phyloP scores from a whole-genome alignment of 2,113 vertebrate species.

The Verasper variegatus region DNA sequence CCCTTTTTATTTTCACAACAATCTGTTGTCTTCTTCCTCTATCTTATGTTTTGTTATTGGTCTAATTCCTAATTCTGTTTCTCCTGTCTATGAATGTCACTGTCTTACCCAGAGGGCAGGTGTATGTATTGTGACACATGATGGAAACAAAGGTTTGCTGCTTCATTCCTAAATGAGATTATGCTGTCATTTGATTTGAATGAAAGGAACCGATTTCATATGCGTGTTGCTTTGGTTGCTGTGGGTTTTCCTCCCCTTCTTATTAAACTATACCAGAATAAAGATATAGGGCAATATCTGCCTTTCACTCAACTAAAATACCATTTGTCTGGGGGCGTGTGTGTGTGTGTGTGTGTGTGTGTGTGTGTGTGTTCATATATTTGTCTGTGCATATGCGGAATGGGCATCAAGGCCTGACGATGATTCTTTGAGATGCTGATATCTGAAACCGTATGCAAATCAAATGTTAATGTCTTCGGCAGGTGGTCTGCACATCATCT shows the following conservation, averaged over 20 bases:
- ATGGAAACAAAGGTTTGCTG: slow-evolving; percentile 39
- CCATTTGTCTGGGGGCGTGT: background rate
- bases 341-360: background rate
- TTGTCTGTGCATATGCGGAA: background rate
- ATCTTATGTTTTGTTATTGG: slow-evolving; percentile 48
- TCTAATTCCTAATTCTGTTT: slow-evolving; percentile 47
- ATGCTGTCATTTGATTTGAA: slow-evolving; percentile 36
- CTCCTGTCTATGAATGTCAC: slow-evolving; percentile 28
- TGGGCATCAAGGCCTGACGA: background rate
- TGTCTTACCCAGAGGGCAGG: slow-evolving; percentile 40
- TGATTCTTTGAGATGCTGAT: background rate
- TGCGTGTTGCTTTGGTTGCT: slow-evolving; percentile 1
- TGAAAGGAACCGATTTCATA: background rate
- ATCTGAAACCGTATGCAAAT: background rate
- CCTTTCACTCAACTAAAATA: slow-evolving; percentile 31
- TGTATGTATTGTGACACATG: slow-evolving; percentile 38
- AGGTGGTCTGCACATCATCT: background rate
- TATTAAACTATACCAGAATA: slow-evolving; percentile 43
- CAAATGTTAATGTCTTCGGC: slow-evolving; percentile 13
- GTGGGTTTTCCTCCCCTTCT: slow-evolving; percentile 28
- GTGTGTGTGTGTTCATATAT: background rate
- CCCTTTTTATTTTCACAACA: background rate
- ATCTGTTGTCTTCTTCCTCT: slow-evolving; percentile 11
- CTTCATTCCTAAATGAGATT: slow-evolving; percentile 53
- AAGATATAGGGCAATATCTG: slow-evolving; percentile 41